A percentile compares a stretch with the other conserved stretches of the same genome.
These are phyloP conservation scores for Pterois miles DNA, from an alignment of 2,797 vertebrate genomes.

Conservation along the genomic window DNA sequence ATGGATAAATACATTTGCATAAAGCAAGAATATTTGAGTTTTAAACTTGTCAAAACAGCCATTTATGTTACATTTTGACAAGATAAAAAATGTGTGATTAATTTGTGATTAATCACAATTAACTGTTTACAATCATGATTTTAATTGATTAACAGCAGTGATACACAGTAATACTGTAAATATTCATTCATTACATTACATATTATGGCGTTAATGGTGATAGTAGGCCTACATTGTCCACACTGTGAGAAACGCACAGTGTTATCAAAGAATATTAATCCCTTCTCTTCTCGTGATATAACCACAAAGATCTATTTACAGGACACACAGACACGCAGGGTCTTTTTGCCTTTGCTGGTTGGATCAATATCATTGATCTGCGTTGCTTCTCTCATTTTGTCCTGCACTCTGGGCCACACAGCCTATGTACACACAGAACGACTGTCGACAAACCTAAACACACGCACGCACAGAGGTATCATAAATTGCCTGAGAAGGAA, in stretches of 20 bases:
- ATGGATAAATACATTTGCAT: no score
- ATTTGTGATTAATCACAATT: no score
- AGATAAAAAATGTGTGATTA: no score
- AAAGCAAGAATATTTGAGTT: no score
- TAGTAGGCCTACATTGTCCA: no score
- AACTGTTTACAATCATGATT: no score
- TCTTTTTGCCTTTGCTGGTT: conserved; percentile 7
- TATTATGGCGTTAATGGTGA: neutral
- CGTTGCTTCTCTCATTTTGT: conserved; percentile 23
- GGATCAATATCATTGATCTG: conserved; percentile 46
- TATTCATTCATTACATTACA: no score
- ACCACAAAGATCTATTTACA: neutral
- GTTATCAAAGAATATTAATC: neutral
- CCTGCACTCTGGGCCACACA: neutral
- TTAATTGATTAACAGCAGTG: no score
- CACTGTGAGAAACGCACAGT: neutral
- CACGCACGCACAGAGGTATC: conserved; percentile 2
- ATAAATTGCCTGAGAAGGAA: conserved; percentile 38
- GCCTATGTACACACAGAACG: neutral
- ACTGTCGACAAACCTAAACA: neutral
- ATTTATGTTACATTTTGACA: no score
- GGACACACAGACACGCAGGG: neutral
- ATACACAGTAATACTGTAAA: no score
- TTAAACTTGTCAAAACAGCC: no score
- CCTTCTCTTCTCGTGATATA: neutral